Evolutionary conservation across 2,113 vertebrate species (phyloP).

Genomic region (Grantiella picta): DNA sequence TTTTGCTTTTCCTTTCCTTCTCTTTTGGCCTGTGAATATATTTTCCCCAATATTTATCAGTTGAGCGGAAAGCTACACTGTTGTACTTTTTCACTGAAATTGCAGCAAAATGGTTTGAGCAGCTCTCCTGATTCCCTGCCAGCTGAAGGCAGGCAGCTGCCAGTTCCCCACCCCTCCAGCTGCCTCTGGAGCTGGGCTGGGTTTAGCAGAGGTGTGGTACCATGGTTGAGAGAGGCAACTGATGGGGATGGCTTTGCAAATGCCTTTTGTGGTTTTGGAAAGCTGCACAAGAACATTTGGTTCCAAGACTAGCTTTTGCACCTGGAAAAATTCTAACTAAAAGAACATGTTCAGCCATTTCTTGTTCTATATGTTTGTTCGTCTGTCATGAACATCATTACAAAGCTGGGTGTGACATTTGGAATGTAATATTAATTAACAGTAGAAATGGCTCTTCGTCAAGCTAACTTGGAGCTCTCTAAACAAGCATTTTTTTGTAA

Average conservation of each 20-base stretch:
- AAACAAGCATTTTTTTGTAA: neutral
- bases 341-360: neutral
- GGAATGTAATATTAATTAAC: neutral
- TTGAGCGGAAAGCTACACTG: neutral
- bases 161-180: slow-evolving; percentile 19
- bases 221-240: neutral
- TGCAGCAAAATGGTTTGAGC: neutral
- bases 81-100: neutral
- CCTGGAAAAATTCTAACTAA: neutral
- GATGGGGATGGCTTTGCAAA: neutral
- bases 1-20: neutral
- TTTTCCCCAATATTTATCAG: neutral
- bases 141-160: neutral
- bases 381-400: neutral
- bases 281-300: neutral
- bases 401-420: neutral
- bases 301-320: neutral
- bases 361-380: neutral
- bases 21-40: neutral
- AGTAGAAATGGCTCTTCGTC: neutral
- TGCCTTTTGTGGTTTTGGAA: neutral
- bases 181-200: neutral
- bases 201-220: neutral
- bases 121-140: neutral
- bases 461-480: neutral